phyloP scores from a whole-genome alignment of 2,888 invertebrate genomes.

The Macrosoma leucophasiata region DNA sequence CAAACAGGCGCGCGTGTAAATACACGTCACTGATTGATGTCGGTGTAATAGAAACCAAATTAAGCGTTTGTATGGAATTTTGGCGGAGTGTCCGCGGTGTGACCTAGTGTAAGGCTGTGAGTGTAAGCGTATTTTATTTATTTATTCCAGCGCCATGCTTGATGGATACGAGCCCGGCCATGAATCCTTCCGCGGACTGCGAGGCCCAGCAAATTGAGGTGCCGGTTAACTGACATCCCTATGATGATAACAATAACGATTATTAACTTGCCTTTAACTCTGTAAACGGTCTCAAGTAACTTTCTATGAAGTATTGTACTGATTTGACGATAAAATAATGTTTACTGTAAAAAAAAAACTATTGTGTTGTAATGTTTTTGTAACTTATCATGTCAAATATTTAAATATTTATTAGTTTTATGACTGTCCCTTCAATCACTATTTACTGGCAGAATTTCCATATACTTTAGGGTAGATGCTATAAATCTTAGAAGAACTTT shows the following conservation, averaged over 20 bases:
- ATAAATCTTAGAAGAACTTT: no score
- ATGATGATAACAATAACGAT: conserved; percentile 25
- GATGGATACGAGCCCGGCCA: conserved; percentile 6
- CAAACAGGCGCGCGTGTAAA: no score
- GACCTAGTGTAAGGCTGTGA: background rate
- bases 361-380: background rate
- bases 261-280: conserved; percentile 22
- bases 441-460: no score
- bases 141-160: conserved; percentile 16
- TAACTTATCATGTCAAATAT: background rate
- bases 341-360: background rate
- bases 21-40: no score
- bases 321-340: no score
- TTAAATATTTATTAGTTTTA: no score
- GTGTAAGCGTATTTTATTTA: background rate
- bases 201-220: conserved; percentile 36
- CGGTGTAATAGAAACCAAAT: no score
- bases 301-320: no score
- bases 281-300: no score
- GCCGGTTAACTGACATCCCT: conserved; percentile 41
- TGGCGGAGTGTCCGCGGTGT: background rate
- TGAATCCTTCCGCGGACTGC: conserved; percentile 20
- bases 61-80: background rate
- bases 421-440: no score
- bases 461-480: no score